phyloP scores from a whole-genome alignment of 2,888 invertebrate species.

The Brenthis daphne region DNA sequence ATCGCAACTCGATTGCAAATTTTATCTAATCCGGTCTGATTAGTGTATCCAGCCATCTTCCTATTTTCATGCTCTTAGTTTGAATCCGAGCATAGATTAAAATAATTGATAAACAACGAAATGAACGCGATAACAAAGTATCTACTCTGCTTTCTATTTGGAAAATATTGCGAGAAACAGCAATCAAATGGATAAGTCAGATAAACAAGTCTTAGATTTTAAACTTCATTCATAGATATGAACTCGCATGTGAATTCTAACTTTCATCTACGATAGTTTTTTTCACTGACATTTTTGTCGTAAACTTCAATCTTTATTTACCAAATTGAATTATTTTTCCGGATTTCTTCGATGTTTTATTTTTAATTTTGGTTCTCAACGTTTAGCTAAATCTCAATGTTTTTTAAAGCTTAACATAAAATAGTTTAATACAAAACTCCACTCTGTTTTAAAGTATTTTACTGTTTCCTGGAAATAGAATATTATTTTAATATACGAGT shows the following conservation, averaged over 20 bases:
- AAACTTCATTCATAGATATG: not conserved
- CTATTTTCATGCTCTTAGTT: constrained; percentile 36
- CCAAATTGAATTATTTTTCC: too few relatives aligned
- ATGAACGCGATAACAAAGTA: constrained; percentile 29
- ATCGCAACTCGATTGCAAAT: constrained; percentile 43
- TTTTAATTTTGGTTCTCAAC: too few relatives aligned
- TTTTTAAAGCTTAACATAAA: too few relatives aligned
- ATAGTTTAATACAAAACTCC: too few relatives aligned
- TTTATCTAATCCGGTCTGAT: constrained; percentile 43
- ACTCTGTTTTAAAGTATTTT: too few relatives aligned
- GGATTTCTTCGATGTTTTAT: too few relatives aligned
- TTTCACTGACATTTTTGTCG: too few relatives aligned
- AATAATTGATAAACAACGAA: constrained; percentile 36
- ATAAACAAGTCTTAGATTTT: not conserved
- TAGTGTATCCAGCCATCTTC: constrained; percentile 41
- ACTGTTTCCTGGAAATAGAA: too few relatives aligned
- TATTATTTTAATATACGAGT: too few relatives aligned
- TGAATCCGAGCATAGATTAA: constrained; percentile 36
- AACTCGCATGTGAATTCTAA: not conserved
- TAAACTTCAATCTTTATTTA: too few relatives aligned
- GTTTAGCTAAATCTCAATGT: too few relatives aligned
- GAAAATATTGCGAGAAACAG: constrained; percentile 9
- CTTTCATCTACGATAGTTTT: too few relatives aligned
- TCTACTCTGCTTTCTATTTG: constrained; percentile 17
- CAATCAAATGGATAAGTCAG: not conserved